phyloP scores from a whole-genome alignment of 2,113 vertebrate species.

The Sigmodon hispidus region DNA sequence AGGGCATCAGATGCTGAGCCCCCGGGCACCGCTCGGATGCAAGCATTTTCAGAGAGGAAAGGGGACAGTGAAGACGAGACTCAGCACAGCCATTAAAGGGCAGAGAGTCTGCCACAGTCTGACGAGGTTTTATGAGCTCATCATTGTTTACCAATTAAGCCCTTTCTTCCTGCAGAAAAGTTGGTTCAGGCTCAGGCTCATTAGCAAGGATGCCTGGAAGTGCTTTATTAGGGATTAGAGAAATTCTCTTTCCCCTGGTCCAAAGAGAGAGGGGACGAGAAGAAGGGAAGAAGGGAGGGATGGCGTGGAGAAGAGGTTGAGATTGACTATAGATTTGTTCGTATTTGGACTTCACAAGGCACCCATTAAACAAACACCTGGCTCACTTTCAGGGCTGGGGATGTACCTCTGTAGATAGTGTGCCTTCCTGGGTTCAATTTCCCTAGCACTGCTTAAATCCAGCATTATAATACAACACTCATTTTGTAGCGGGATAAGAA shows the following conservation, averaged over 20 bases:
- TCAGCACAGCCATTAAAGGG: not conserved
- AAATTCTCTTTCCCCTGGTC: not conserved
- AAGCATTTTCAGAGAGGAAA: not conserved
- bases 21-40: too few relatives aligned
- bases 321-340: not conserved
- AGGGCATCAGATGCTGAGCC: not conserved
- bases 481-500: not conserved
- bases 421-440: not conserved
- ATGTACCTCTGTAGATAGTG: not conserved
- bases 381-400: not conserved
- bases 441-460: not conserved
- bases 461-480: not conserved
- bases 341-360: not conserved
- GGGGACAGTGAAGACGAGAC: not conserved
- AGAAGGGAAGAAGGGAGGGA: fast-evolving
- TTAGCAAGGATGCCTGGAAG: not conserved
- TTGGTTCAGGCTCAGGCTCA: not conserved
- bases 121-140: not conserved
- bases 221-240: not conserved
- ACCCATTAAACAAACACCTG: not conserved
- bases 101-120: not conserved
- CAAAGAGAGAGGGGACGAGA: too few relatives aligned
- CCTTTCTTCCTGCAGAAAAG: conserved; percentile 24
- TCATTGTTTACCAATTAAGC: not conserved
- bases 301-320: not conserved